These are phyloP conservation scores for Lates japonicus DNA, from an alignment of 2,797 vertebrate species.

Conservation along the genomic window DNA sequence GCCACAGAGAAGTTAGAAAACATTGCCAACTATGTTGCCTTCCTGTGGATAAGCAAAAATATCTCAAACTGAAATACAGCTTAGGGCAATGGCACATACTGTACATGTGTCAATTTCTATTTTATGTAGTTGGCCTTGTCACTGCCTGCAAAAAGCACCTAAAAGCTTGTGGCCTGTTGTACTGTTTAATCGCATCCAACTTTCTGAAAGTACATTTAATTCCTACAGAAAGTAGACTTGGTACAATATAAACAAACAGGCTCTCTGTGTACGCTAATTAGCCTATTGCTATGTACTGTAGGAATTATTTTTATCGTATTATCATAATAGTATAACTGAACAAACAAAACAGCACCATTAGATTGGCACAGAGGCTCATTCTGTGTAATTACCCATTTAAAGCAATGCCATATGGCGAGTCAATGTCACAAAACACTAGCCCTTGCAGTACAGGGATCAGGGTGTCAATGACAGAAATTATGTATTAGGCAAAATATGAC, in stretches of 20 bases:
- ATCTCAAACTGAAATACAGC: neutral
- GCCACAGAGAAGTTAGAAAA: neutral
- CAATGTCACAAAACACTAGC: constrained; percentile 43
- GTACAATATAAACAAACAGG: constrained; percentile 23
- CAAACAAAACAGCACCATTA: constrained; percentile 20
- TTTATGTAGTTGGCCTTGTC: neutral
- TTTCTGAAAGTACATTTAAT: constrained; percentile 32
- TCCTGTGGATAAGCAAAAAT: neutral
- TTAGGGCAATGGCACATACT: neutral
- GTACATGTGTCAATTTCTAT: constrained; percentile 1
- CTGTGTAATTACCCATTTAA: constrained; percentile 48
- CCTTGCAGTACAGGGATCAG: constrained; percentile 1
- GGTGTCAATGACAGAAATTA: neutral
- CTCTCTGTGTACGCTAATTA: constrained; percentile 34
- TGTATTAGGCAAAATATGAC: neutral
- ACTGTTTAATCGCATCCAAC: neutral
- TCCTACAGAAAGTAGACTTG: constrained; percentile 17
- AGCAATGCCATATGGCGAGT: constrained; percentile 14
- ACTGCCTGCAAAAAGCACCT: constrained; percentile 5
- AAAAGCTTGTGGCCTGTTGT: constrained; percentile 8
- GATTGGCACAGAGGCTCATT: constrained; percentile 29
- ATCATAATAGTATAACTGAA: constrained; percentile 33
- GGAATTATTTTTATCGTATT: constrained; percentile 39
- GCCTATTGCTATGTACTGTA: constrained; percentile 1
- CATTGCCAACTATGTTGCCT: neutral